Conservation (phyloP, 1,140 invertebrate genomes). For the Zaprionus ghesquierei region DNA sequence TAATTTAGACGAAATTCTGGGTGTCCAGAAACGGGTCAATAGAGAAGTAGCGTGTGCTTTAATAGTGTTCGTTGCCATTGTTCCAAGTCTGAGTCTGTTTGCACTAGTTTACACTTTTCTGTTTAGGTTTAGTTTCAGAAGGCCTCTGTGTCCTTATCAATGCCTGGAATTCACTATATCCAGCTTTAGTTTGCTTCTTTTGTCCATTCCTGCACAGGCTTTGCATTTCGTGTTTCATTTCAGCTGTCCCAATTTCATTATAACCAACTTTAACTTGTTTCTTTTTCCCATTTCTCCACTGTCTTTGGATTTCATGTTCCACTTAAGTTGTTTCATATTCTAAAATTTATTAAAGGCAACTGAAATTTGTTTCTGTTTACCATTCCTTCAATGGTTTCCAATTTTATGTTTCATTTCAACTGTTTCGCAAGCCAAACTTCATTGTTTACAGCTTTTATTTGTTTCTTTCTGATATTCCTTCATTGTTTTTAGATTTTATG, state of each 20-base stretch:
- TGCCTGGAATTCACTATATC: too few species aligned
- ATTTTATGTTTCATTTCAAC: not conserved
- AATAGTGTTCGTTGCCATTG: not conserved
- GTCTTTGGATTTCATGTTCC: not conserved
- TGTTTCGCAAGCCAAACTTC: not conserved
- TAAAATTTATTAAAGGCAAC: too few species aligned
- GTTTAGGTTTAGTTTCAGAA: too few species aligned
- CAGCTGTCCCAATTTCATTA: not conserved
- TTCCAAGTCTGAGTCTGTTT: not conserved
- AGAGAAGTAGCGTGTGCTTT: conserved; percentile 7
- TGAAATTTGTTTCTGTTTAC: too few species aligned
- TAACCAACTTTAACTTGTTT: too few species aligned
- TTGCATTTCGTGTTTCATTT: not conserved
- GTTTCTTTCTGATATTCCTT: too few species aligned
- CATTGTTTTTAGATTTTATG: not conserved
- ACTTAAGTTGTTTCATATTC: conserved; percentile 8
- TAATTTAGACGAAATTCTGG: conserved; percentile 62
- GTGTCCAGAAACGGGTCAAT: not conserved
- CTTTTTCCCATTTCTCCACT: not conserved
- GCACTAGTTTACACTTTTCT: too few species aligned
- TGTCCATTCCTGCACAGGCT: too few species aligned
- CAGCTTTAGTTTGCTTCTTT: too few species aligned
- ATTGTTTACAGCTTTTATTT: too few species aligned
- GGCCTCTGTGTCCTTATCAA: too few species aligned
- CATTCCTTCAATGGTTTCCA: too few species aligned